Percentiles rank a stretch among this genome's conserved stretches.
These are phyloP conservation scores for Arion vulgaris DNA, from an alignment of 1,140 invertebrate species.

Conservation along the genomic window DNA sequence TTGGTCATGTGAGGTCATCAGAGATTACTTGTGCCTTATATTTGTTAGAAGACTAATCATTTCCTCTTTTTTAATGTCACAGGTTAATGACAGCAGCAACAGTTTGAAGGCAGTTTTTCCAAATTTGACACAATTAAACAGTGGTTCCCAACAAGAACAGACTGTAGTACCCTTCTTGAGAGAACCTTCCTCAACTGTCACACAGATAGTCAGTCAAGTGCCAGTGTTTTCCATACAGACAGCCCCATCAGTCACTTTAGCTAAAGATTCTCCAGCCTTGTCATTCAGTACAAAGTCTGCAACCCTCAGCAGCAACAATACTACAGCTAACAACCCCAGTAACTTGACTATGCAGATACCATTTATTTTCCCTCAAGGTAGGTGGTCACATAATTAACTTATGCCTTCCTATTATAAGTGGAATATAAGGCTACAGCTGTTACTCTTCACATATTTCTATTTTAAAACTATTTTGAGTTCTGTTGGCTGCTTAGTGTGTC, in stretches of 20 bases:
- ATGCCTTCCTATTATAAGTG: too few relatives aligned
- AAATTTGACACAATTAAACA: neutral
- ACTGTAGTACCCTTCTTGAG: neutral
- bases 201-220: conserved; percentile 7
- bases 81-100: conserved; percentile 41
- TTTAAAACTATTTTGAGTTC: too few relatives aligned
- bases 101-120: conserved; percentile 24
- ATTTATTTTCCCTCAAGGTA: conserved; percentile 27
- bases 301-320: neutral
- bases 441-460: neutral
- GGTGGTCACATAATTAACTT: too few relatives aligned
- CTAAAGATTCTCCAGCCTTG: neutral
- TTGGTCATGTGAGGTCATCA: too few relatives aligned
- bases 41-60: too few relatives aligned
- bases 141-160: neutral
- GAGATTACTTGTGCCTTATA: too few relatives aligned
- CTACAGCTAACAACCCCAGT: conserved; percentile 1
- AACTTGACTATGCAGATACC: conserved; percentile 33
- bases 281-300: neutral
- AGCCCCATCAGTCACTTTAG: neutral
- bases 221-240: neutral
- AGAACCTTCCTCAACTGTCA: neutral
- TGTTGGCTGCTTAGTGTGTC: too few relatives aligned
- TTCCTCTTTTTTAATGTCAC: neutral
- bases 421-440: neutral